Evolutionary conservation across 2,797 vertebrate genomes (phyloP).

Genomic region (Diplodus sargus): DNA sequence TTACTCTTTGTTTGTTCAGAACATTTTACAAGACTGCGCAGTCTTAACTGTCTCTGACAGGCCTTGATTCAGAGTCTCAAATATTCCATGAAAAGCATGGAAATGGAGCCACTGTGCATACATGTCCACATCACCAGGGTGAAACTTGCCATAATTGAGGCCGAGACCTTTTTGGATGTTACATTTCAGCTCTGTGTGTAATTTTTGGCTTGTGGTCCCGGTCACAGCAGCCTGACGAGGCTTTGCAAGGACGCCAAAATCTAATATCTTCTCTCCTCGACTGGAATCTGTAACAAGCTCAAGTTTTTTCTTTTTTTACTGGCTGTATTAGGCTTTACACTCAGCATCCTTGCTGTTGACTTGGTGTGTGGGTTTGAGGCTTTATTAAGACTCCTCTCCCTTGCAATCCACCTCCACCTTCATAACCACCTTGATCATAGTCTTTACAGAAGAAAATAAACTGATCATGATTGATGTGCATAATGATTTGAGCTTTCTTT

Average conservation of each 20-base stretch:
- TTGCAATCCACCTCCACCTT: not conserved
- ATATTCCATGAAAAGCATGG: constrained; percentile 1
- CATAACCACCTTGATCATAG: not conserved
- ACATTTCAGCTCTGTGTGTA: not conserved
- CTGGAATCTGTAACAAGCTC: not conserved
- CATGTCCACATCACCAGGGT: not conserved
- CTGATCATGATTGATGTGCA: not conserved
- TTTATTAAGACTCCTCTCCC: constrained; percentile 9
- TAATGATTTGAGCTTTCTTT: not conserved
- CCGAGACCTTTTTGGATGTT: constrained; percentile 12
- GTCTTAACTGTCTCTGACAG: constrained; percentile 6
- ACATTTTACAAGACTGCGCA: constrained; percentile 17
- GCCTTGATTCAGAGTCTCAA: constrained; percentile 27
- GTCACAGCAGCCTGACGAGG: constrained; percentile 7
- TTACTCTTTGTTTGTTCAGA: constrained; percentile 51
- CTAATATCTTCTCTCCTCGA: not conserved
- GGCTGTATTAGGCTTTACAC: not conserved
- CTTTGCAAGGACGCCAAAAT: not conserved
- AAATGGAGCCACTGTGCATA: constrained; percentile 2
- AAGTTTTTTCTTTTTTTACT: not conserved
- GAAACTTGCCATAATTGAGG: constrained; percentile 31
- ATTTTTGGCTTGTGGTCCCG: not conserved
- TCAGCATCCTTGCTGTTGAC: too few relatives aligned
- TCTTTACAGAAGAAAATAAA: not conserved
- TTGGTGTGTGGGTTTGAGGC: not conserved